Base-by-base conservation (phyloP, 1,140 invertebrate genomes). In the Lutraria rhynchaena region DNA sequence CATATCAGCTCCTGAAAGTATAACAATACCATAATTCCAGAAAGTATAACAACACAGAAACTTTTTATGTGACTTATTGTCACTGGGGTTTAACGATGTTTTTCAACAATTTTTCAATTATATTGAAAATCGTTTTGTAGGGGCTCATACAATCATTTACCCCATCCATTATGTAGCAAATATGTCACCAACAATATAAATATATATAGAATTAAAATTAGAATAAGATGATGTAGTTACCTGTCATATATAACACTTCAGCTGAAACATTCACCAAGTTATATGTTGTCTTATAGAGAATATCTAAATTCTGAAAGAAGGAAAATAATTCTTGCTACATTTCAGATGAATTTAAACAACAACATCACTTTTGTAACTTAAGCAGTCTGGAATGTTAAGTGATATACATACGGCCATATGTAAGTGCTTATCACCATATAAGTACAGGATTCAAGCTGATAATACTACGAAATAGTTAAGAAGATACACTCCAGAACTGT, bases 241-340 rank as follows among this genome's bases (percentile, higher is more conserved):
- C 57, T 60, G 71, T 74, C 71, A 74, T 74, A 24, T 22, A 74
- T 29, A 51, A 15, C 17, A 74, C 22, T 74, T 74, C 71, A 27
- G 71, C 55, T 2, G 71, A 51, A 22, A 24, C 44, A n/a, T 74
- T 57, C n/a, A 74, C 53, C 5, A 74, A 55, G 15, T 15, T 35
- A 22, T 44, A 11, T 15, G 55, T 31, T 17, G 51, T 41, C 4
- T 29, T 35, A 17, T 41, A 57, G 3, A 74, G 9, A 13, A 58
- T 58, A 17, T 74, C 37, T 31, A 74, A 46, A 46, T 74, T 35
- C 71, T 74, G 57, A 11, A 60, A 58, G 33, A 1, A 67, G 0
- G 24, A 24, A 67, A n/a, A n/a, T n/a, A n/a, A n/a, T n/a, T n/a
- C n/a, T n/a, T n/a, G n/a, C n/a, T n/a, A n/a, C n/a, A n/a, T n/a